Percentiles rank a stretch among this genome's conserved stretches.
phyloP scores from a whole-genome alignment of 1,140 invertebrate genomes.

The Carcinoscorpius rotundicauda region DNA sequence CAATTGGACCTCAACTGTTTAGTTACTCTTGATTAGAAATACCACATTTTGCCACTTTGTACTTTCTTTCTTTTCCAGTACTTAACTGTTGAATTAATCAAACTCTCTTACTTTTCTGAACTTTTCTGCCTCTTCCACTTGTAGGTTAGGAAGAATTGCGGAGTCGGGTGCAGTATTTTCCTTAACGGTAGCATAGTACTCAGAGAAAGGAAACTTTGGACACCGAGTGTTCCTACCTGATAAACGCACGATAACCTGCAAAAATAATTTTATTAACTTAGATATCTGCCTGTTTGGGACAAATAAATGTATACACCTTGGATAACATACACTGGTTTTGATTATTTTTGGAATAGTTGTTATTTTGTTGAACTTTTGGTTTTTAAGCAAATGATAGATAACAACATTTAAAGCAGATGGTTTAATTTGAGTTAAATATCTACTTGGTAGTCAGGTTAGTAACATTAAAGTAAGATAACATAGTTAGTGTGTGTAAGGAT shows the following conservation, averaged over 20 bases:
- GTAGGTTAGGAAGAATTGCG: slow-evolving; percentile 22
- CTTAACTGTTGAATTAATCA: background rate
- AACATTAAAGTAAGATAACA: too few relatives aligned
- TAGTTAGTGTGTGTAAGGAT: too few relatives aligned
- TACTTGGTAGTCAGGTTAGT: too few relatives aligned
- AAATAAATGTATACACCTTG: too few relatives aligned
- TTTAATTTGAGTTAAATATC: too few relatives aligned
- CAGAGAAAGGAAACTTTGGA: slow-evolving; percentile 26
- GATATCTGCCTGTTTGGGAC: too few relatives aligned
- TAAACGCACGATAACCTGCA: slow-evolving; percentile 23
- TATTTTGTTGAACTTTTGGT: too few relatives aligned
- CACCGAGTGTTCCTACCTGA: slow-evolving; percentile 22
- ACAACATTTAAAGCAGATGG: too few relatives aligned
- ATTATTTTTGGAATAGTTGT: too few relatives aligned
- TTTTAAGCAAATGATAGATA: too few relatives aligned
- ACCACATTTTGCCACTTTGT: background rate
- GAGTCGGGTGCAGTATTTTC: slow-evolving; percentile 26
- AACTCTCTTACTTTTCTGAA: slow-evolving; percentile 19
- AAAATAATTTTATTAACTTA: background rate
- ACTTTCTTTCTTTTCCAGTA: background rate
- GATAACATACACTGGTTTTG: too few relatives aligned
- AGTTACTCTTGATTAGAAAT: background rate
- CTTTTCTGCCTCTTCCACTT: slow-evolving; percentile 25
- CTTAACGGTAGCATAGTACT: slow-evolving; percentile 26
- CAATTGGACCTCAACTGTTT: background rate